Percentiles rank a stretch among this genome's conserved stretches.
phyloP scores from a whole-genome alignment of 2,113 vertebrate genomes.

The Syrrhaptes paradoxus region DNA sequence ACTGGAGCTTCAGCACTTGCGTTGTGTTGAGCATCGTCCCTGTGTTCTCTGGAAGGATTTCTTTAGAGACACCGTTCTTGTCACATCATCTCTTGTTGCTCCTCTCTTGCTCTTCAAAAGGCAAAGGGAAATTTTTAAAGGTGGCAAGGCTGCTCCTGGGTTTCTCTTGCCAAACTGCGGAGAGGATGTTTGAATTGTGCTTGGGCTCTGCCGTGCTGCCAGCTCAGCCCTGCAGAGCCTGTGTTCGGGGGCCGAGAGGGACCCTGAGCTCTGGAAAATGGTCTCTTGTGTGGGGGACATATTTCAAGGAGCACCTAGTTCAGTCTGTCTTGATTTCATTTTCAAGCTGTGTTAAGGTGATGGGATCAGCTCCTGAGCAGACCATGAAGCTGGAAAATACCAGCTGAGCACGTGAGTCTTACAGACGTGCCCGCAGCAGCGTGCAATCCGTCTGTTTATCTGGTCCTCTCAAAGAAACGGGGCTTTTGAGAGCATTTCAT shows the following conservation, averaged over 20 bases:
- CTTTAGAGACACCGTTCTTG: not conserved
- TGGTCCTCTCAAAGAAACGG: not conserved
- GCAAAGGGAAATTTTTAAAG: not conserved
- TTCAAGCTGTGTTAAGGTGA: not conserved
- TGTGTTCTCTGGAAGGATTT: not conserved
- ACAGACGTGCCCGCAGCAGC: rapidly evolving
- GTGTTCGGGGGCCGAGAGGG: not conserved
- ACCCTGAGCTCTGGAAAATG: not conserved
- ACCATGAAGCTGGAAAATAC: not conserved
- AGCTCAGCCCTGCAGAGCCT: not conserved
- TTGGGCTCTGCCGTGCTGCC: not conserved
- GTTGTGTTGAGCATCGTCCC: not conserved
- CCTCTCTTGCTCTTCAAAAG: not conserved
- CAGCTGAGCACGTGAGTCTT: not conserved
- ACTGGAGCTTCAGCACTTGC: not conserved
- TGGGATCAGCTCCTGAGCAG: not conserved
- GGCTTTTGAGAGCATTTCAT: not conserved
- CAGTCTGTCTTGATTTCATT: not conserved
- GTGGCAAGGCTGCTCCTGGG: too few species aligned
- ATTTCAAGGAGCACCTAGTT: not conserved
- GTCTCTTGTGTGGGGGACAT: not conserved
- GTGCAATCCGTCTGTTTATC: too few species aligned
- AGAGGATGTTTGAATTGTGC: not conserved
- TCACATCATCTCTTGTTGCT: not conserved
- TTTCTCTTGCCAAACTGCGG: not conserved